Evolutionary conservation across 2,888 invertebrate genomes (phyloP), one percentile per base, ranked within the genome.

Genomic region (Agonopterix heracliana): DNA sequence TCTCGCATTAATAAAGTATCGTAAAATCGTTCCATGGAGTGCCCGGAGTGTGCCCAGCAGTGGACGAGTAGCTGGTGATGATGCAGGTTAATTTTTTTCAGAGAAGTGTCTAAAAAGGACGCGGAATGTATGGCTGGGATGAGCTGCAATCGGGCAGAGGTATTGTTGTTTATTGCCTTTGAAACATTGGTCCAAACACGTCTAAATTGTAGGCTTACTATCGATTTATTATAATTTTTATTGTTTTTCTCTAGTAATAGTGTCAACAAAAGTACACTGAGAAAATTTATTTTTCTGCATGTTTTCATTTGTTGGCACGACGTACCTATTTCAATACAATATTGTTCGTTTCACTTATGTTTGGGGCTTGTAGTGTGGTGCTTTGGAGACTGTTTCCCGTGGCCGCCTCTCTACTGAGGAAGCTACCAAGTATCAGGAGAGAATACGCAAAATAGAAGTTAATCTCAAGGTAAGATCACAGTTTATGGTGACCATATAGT

Each of bases 71-170:
- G 26, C 26, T 26, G 26, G 26, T 26, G 26, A 26, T 26, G 26
- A 26, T 26, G 26, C 26, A 26, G 26, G 26, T 26, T 26, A 26
- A 26, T 26, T n/a, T 38, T 13, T 70, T 74, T 46, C 61, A 83
- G 85, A 44, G 71, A 75, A 38, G 66, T 71, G 26, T 54, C 66
- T 10, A 81, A 68, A 55, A 75, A 70, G 54, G 85, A 85, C 35
- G 82, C 69, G 0, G 80, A 78, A 54, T 79, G 78, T 1, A 81
- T 77, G 74, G 78, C 73, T 0, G 76, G 72, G 17, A 68, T 74
- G 61, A 75, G 73, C 49, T 76, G 74, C 53, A 61, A 72, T 4
- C 68, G 70, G 1, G 59, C 63, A 1, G 78, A 78, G 78, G 84
- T 86, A 68, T n/a, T 34, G 10, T 44, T 43, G 38, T 12, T 13